These are phyloP conservation scores for Perdita meconis DNA, from an alignment of 2,888 invertebrate species.

Conservation along the genomic window DNA sequence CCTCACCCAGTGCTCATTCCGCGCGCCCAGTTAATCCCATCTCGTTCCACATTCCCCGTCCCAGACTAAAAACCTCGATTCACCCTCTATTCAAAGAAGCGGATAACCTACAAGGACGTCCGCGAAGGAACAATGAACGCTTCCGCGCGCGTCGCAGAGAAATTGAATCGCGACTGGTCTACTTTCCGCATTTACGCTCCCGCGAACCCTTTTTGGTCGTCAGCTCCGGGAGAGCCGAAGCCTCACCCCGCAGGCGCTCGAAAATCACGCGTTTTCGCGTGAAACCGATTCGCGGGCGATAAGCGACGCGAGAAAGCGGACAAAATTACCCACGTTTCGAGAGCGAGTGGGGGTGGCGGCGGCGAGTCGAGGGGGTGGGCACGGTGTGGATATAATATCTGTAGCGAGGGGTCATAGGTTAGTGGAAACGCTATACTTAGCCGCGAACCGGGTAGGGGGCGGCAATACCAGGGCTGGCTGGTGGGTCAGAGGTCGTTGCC, in stretches of 20 bases:
- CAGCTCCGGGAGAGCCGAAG: neutral
- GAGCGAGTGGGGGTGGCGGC: conserved; percentile 10
- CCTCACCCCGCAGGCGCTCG: neutral
- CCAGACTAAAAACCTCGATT: neutral
- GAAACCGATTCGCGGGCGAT: conserved; percentile 6
- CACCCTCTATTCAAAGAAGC: conserved; percentile 7
- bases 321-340: conserved; percentile 66
- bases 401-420: conserved; percentile 73
- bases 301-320: conserved; percentile 52
- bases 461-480: conserved; percentile 73
- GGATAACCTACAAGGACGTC: conserved; percentile 11
- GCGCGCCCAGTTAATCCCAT: neutral
- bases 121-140: conserved; percentile 23
- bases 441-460: conserved; percentile 66
- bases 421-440: conserved; percentile 77
- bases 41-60: conserved; percentile 5
- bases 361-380: conserved; percentile 16
- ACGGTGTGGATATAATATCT: conserved; percentile 67
- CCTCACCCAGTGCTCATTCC: too few species aligned
- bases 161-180: conserved; percentile 29
- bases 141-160: conserved; percentile 17
- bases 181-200: conserved; percentile 14
- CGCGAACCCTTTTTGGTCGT: neutral
- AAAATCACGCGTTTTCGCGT: neutral
- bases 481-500: conserved; percentile 83